Evolutionary conservation across 2,797 vertebrate genomes (phyloP).

Genomic region (Muscicapa striata): DNA sequence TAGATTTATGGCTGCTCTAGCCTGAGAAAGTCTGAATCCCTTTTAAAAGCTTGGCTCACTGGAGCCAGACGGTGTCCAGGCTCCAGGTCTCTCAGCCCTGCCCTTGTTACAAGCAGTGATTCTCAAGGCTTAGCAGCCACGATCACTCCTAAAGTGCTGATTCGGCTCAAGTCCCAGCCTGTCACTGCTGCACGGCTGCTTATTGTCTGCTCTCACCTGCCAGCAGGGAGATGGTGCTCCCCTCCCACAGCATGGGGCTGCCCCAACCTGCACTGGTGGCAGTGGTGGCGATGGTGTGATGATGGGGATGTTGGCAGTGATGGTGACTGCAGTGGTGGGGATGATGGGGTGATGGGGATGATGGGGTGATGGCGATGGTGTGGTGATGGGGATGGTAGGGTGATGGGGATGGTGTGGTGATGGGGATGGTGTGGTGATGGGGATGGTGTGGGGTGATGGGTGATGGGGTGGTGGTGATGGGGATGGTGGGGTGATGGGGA

Average conservation of each 20-base stretch:
- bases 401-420: neutral
- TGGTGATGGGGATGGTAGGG: too few relatives aligned
- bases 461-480: neutral
- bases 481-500: neutral
- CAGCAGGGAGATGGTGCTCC: neutral
- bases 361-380: neutral
- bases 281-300: neutral
- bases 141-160: slow-evolving; percentile 18
- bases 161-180: neutral
- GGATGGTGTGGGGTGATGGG: neutral
- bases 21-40: slow-evolving; percentile 70
- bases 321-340: neutral
- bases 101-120: slow-evolving; percentile 20
- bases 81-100: slow-evolving; percentile 54
- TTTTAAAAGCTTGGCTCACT: slow-evolving; percentile 56
- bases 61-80: slow-evolving; percentile 36
- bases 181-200: neutral
- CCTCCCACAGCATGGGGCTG: neutral
- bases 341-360: neutral
- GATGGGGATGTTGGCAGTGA: neutral
- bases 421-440: neutral
- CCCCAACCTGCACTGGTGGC: neutral
- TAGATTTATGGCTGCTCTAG: slow-evolving; percentile 65
- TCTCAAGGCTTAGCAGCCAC: slow-evolving; percentile 20
- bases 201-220: neutral